phyloP scores from a whole-genome alignment of 2,888 invertebrate genomes.

The Synergus umbraculus region DNA sequence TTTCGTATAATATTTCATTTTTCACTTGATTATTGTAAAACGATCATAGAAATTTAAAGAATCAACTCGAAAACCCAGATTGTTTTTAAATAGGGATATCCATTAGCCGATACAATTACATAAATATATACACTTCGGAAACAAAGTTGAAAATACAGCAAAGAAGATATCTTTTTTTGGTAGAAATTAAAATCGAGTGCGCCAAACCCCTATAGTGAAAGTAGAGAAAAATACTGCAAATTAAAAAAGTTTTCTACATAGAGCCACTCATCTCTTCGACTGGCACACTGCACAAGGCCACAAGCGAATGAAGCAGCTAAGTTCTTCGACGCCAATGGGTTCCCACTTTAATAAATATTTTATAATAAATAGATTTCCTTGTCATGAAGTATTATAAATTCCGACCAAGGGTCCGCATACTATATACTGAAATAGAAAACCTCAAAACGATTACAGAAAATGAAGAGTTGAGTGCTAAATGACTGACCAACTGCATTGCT shows the following conservation, averaged over 20 bases:
- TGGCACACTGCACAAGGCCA: background rate
- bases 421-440: background rate
- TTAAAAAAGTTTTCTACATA: constrained; percentile 30
- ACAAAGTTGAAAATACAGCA: background rate
- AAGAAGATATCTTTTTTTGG: constrained; percentile 2
- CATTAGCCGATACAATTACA: too few species aligned
- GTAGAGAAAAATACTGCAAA: constrained; percentile 23
- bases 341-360: constrained; percentile 21
- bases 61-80: too few species aligned
- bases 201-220: background rate
- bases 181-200: constrained; percentile 20
- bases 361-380: constrained; percentile 15
- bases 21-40: too few species aligned
- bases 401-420: background rate
- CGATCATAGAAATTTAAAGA: too few species aligned
- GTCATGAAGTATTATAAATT: background rate
- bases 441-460: background rate
- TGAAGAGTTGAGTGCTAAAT: background rate
- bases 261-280: background rate
- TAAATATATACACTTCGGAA: background rate
- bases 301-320: background rate
- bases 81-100: too few species aligned
- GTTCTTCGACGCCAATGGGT: background rate
- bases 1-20: too few species aligned
- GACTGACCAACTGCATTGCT: background rate